Percentiles rank a stretch among this genome's conserved stretches.
phyloP scores from a whole-genome alignment of 2,113 vertebrate species.

The Ia io region DNA sequence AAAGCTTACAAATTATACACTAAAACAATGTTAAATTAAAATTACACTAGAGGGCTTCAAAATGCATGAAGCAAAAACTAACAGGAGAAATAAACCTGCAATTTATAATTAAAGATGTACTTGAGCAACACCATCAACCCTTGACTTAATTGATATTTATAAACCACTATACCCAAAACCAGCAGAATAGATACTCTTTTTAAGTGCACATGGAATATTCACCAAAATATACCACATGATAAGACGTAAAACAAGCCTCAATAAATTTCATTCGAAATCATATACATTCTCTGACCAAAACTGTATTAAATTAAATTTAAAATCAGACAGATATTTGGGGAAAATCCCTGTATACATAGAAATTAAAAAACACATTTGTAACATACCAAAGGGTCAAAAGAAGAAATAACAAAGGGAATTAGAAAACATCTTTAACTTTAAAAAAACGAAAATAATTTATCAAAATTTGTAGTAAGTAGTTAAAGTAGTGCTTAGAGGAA shows the following conservation, averaged over 20 bases:
- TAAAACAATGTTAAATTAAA: background rate
- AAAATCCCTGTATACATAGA: background rate
- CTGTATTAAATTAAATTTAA: slow-evolving; percentile 8
- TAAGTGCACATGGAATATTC: background rate
- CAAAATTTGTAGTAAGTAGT: background rate
- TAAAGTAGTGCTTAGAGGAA: background rate
- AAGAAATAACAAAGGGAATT: background rate
- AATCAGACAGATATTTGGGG: background rate
- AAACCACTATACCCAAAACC: background rate
- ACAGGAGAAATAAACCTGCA: background rate
- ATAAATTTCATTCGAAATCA: slow-evolving; percentile 4
- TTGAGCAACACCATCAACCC: background rate
- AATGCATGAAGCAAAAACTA: background rate
- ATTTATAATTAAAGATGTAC: background rate
- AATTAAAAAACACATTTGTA: background rate
- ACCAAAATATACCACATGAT: background rate
- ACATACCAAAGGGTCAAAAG: background rate
- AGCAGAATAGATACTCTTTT: background rate
- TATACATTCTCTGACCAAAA: background rate
- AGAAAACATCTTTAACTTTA: background rate
- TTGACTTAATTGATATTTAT: background rate
- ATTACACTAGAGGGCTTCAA: background rate
- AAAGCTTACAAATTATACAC: background rate
- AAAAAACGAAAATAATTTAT: background rate
- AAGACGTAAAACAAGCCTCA: background rate